A percentile compares a stretch with the other conserved stretches of the same genome.
Conservation (phyloP, 1,140 invertebrate genomes). For the Adoxophyes honmai region DNA sequence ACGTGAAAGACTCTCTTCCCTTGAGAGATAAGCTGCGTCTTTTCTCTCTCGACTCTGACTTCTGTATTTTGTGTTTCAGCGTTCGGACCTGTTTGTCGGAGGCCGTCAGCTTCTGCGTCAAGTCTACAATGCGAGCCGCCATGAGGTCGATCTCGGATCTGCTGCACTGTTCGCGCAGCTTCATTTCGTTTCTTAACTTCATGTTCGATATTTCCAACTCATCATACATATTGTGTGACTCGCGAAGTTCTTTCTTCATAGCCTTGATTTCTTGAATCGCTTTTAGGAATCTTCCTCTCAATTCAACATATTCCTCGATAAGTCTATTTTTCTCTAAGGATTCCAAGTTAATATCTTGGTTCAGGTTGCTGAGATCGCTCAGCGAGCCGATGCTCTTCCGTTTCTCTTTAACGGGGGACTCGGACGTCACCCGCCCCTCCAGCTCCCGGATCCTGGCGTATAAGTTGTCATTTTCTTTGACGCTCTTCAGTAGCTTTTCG, state of each 20-base stretch:
- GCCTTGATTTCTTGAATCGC: constrained; percentile 89
- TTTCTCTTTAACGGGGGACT: constrained; percentile 75
- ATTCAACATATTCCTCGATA: constrained; percentile 87
- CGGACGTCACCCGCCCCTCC: constrained; percentile 77
- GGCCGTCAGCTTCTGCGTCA: constrained; percentile 87
- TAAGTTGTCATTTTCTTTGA: constrained; percentile 87
- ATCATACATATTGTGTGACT: constrained; percentile 88
- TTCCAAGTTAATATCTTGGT: constrained; percentile 85
- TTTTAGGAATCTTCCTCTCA: constrained; percentile 87
- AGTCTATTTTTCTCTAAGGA: constrained; percentile 86
- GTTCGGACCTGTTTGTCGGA: constrained; percentile 90
- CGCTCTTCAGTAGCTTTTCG: constrained; percentile 79
- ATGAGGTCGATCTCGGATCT: constrained; percentile 87
- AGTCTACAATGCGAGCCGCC: constrained; percentile 89
- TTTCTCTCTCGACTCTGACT: constrained; percentile 87
- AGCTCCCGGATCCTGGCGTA: constrained; percentile 84
- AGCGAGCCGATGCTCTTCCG: constrained; percentile 87
- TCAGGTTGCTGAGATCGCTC: constrained; percentile 88
- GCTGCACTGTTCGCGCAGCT: constrained; percentile 82
- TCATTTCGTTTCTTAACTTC: constrained; percentile 84
- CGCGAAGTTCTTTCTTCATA: constrained; percentile 89
- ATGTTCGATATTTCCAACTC: constrained; percentile 87
- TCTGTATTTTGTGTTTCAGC: constrained; percentile 87
- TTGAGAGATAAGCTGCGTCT: constrained; percentile 89
- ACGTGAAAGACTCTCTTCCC: constrained; percentile 86